Evolutionary conservation across 2,797 vertebrate genomes (phyloP), one percentile per base, ranked within the genome.

Genomic region (Alectoris magna): DNA sequence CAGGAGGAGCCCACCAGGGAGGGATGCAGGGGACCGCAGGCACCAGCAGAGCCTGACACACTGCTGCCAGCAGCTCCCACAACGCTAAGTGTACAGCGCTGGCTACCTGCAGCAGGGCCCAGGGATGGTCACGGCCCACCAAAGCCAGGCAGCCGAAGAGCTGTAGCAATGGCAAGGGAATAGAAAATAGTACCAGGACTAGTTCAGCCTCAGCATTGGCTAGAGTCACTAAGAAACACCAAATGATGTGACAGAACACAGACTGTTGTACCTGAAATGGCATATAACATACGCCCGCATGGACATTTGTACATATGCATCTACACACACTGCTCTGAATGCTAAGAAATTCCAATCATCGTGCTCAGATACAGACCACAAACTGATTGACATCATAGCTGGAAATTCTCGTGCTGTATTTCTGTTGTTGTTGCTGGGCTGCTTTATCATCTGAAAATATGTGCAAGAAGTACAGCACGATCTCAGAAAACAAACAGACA

Each of bases 321-420:
- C 84, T 36, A 83, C 87, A 79, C 46, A 36, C 63, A 80, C 93
- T 85, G 89, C 84, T 96, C 92, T 91, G 88, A 93, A 95, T 95
- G 95, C 86, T 91, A 93, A 93, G 84, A 88, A 84, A 93, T 95
- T 91, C 80, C 94, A 94, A 89, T 96, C 94, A 94, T 90, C 94
- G 89, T 87, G 92, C 90, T 96, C 19, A 8, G 69, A 87, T 85
- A 90, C 3, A 16, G 88, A 66, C 49, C 56, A 84, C 90, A 88
- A 78, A 86, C 44, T 87, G 91, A 90, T 93, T 87, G 92, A 94
- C 81, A 94, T 81, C 89, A 95, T 70, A 93, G 81, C 62, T 88
- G 87, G 87, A 94, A 88, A 93, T 90, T 93, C 71, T 81, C 51
- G 0, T 43, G 60, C 69, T 94, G 74, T 24, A 82, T 95, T 87